Evolutionary conservation across 2,888 invertebrate genomes (phyloP), one percentile per base, ranked within the genome.

Genomic region (Mactromeris polynyma): DNA sequence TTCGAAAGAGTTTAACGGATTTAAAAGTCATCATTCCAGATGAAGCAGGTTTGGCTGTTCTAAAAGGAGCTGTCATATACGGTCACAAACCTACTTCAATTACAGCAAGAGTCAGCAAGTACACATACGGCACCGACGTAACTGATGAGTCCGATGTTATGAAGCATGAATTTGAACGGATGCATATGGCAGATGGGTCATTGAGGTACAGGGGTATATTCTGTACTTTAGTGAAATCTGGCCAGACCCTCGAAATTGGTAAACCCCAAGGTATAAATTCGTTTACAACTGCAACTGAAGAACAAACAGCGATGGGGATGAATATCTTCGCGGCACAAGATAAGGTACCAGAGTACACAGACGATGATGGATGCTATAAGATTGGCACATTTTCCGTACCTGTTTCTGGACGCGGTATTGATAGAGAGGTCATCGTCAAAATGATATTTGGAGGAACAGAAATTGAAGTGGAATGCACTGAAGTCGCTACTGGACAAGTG

Each of bases 361-460:
- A 88, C 19, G 91, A 93, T 21, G 26, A 21, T 11, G 83, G 86
- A 1, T 93, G 92, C 38, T 36, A 36, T 19, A 83, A 87, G 54
- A 69, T 93, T 38, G 93, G 93, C 4, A 77, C 82, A 14, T 85
- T 93, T 17, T 26, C 14, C 2, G 87, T 93, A 0, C 83, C 89
- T 1, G 86, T 93, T 33, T 85, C 91, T 2, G 90, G 92, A 36
- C 85, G 31, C 14, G 92, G 90, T 0, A 19, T 54, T 0, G 86
- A 89, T 19, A 78, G 93, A 21, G 26, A 73, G 2, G 88, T 90
- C 33, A 77, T 42, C 0, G 93, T 90, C 7, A 54, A 85, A 31
- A 82, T 93, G 78, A 90, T 87, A 40, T 92, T 92, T 40, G 93
- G 92, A 17, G 91, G 91, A 0, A 91, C 93, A 21, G 93, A 93